Percentiles rank a stretch among this genome's conserved stretches.
Conservation (phyloP, 2,888 invertebrate genomes). For the Cheilosia scutellata region DNA sequence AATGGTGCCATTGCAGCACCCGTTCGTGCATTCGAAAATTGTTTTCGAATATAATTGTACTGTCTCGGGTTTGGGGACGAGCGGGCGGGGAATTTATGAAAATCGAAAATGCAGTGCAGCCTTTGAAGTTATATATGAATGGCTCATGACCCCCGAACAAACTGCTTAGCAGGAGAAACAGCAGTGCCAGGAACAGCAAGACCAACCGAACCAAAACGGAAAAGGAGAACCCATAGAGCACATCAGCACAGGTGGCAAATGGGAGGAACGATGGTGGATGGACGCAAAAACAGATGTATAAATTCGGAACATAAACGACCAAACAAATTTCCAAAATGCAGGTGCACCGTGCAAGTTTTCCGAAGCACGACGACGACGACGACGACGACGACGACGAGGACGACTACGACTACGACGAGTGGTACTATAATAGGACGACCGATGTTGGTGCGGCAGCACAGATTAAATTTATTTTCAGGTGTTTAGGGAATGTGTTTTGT, state of each 20-base stretch:
- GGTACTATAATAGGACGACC: neutral
- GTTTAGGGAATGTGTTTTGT: slow-evolving; percentile 77
- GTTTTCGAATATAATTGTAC: slow-evolving; percentile 52
- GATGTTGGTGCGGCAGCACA: slow-evolving; percentile 69
- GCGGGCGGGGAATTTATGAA: slow-evolving; percentile 69
- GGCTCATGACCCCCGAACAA: slow-evolving; percentile 62
- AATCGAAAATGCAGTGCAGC: slow-evolving; percentile 71
- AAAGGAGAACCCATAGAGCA: slow-evolving; percentile 11
- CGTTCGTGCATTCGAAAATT: slow-evolving; percentile 73
- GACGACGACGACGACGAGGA: slow-evolving; percentile 1
- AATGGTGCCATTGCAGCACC: slow-evolving; percentile 42
- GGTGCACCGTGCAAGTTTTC: slow-evolving; percentile 71
- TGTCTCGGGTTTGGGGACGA: neutral
- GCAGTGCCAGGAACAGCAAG: slow-evolving; percentile 20
- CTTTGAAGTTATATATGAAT: slow-evolving; percentile 62
- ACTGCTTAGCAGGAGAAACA: slow-evolving; percentile 50
- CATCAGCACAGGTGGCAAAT: neutral
- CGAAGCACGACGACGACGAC: slow-evolving; percentile 58
- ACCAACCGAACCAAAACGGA: slow-evolving; percentile 64
- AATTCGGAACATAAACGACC: slow-evolving; percentile 74
- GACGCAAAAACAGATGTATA: slow-evolving; percentile 71
- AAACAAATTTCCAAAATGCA: slow-evolving; percentile 74
- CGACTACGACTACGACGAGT: slow-evolving; percentile 1
- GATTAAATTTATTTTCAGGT: slow-evolving; percentile 79
- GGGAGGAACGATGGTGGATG: slow-evolving; percentile 29